phyloP scores from a whole-genome alignment of 2,888 invertebrate genomes.

The Melitaea athalia region DNA sequence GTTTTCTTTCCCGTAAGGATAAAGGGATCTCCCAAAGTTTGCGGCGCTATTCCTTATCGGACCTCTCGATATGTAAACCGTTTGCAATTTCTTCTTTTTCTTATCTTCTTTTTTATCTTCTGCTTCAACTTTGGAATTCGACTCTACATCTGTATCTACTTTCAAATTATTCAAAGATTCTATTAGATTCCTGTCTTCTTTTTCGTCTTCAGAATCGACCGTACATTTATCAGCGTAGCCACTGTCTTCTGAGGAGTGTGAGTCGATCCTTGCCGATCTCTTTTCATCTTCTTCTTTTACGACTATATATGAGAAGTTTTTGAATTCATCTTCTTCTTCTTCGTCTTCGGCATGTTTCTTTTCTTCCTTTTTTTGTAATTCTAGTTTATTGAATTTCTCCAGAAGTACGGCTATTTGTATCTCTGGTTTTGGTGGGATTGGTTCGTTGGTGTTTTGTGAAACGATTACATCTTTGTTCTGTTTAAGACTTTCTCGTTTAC shows the following conservation, averaged over 20 bases:
- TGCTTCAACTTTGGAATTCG: slow-evolving; percentile 34
- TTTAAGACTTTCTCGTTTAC: slow-evolving; percentile 46
- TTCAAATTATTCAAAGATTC: slow-evolving; percentile 18
- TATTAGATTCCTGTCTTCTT: slow-evolving; percentile 45
- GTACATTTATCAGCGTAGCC: slow-evolving; percentile 58
- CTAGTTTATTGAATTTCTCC: slow-evolving; percentile 52
- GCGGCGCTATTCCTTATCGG: slow-evolving; percentile 41
- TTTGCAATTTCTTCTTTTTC: slow-evolving; percentile 49
- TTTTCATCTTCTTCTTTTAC: slow-evolving; percentile 58
- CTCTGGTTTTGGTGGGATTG: slow-evolving; percentile 17
- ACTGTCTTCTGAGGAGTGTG: slow-evolving; percentile 68
- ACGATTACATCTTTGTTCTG: slow-evolving; percentile 29
- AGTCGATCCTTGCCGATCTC: slow-evolving; percentile 53
- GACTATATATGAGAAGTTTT: slow-evolving; percentile 56
- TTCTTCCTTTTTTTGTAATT: slow-evolving; percentile 39
- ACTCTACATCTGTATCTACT: slow-evolving; percentile 35
- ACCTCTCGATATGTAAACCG: slow-evolving; percentile 46
- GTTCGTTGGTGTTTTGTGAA: slow-evolving; percentile 28
- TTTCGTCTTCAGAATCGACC: slow-evolving; percentile 40
- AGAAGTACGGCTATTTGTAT: slow-evolving; percentile 48
- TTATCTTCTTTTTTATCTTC: slow-evolving; percentile 45
- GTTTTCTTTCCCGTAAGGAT: not conserved
- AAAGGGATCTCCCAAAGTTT: not conserved
- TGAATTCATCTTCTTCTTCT: slow-evolving; percentile 54
- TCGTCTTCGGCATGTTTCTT: slow-evolving; percentile 23